Conservation (phyloP, 1,140 invertebrate species). For the Steinernema khuongi region DNA sequence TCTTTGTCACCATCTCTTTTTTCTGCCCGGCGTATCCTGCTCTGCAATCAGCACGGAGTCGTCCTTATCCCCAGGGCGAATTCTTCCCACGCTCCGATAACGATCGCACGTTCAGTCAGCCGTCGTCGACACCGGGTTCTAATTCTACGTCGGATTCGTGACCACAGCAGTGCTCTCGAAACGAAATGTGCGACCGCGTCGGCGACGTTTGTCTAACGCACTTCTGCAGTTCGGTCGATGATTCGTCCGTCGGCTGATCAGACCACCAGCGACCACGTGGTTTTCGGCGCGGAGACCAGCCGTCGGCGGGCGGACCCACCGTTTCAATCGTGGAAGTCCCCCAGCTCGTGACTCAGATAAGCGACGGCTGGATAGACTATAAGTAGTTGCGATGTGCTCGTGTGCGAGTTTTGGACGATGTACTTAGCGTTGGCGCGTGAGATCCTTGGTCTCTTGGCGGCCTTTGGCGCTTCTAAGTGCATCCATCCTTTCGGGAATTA, state of each 20-base stretch:
- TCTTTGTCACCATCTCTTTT: too few species aligned
- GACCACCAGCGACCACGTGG: conserved; percentile 6
- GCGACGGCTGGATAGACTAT: background rate
- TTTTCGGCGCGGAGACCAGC: background rate
- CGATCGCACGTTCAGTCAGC: background rate
- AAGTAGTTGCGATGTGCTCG: background rate
- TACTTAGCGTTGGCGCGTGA: too few species aligned
- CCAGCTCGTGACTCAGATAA: background rate
- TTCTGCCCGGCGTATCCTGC: too few species aligned
- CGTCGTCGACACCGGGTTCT: background rate
- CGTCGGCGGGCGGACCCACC: background rate
- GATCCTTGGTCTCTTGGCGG: too few species aligned
- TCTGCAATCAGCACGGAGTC: background rate
- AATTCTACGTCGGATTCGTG: background rate
- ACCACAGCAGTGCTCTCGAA: too few species aligned
- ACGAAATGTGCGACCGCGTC: too few species aligned
- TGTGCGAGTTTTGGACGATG: background rate
- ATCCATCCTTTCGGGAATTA: too few species aligned
- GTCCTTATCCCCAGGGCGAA: background rate
- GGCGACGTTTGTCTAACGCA: background rate
- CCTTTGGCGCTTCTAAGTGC: too few species aligned
- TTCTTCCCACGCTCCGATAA: background rate
- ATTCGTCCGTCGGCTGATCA: background rate
- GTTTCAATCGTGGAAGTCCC: background rate
- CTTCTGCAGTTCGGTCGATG: background rate